Evolutionary conservation across 2,888 invertebrate species (phyloP), one percentile per base, ranked within the genome.

Genomic region (Margaritifera margaritifera): DNA sequence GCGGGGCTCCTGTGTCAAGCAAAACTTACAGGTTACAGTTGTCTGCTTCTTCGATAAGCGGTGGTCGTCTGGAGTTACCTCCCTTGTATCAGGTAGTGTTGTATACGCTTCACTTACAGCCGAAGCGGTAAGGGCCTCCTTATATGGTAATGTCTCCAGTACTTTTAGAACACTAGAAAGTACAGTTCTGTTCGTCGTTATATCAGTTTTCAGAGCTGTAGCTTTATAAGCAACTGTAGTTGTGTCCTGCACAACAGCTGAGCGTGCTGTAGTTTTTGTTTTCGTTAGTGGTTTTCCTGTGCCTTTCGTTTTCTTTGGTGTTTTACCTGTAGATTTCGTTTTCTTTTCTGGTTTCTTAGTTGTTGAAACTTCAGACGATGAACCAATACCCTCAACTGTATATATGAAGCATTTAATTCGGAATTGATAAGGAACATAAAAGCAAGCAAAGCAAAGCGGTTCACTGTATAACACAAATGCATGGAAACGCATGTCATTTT

Each of bases 161-260:
- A 42, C 0, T 42, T 42, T 42, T 42, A 15, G 11, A 11, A 15
- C 2, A 1, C 3, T 3, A 42, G 42, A 59, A 1, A 59, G 4
- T 59, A 59, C 22, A 59, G 59, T 59, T 11, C 20, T 59, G 11
- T 27, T 59, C 27, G 62, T 20, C 24, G 62, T 4, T 52, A 51
- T 22, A 52, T 50, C 51, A 5, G 52, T 62, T 51, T 22, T 51
- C 24, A 22, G 3, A 51, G 15, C 52, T 25, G 42, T 1, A 5
- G 62, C n/a, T 50, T 55, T 65, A 55, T 62, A 19, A 19, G n/a
- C 24, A 19, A 52, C 66, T 62, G 60, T 64, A 31, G 31, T 54
- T 31, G 60, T 61, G 53, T 22, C 22, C 59, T 59, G 54, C 6
- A 65, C 25, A 64, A 69, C 20, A 64, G 61, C 59, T 20, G 71